Percentiles rank a stretch among this genome's conserved stretches.
phyloP scores from a whole-genome alignment of 2,888 invertebrate genomes.

The Epinotia ramella region DNA sequence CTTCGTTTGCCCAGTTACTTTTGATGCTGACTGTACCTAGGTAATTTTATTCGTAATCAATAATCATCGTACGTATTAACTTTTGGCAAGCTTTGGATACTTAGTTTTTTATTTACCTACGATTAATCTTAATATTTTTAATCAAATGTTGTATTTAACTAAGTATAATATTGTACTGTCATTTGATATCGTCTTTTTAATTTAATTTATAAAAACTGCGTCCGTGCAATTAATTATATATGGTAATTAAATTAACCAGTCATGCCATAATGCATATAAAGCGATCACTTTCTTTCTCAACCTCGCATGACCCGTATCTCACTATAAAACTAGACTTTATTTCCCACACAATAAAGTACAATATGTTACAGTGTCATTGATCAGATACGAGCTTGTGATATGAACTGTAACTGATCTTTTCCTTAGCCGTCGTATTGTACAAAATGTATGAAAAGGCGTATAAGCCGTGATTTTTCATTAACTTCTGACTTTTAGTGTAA shows the following conservation, averaged over 20 bases:
- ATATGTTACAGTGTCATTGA: not conserved
- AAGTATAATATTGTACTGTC: not conserved
- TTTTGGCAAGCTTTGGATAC: no score
- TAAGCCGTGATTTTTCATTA: not conserved
- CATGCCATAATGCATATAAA: conserved; percentile 24
- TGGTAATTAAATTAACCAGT: conserved; percentile 29
- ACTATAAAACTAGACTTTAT: not conserved
- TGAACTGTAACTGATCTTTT: conserved; percentile 1
- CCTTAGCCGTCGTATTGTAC: conserved; percentile 20
- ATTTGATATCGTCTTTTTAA: not conserved
- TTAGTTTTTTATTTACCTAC: no score
- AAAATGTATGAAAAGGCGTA: not conserved
- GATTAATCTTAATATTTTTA: no score
- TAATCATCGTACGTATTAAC: not conserved
- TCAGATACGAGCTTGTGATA: not conserved
- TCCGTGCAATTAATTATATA: conserved; percentile 11
- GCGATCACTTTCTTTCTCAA: not conserved
- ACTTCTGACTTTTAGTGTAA: not conserved
- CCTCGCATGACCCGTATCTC: not conserved
- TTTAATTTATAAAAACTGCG: not conserved
- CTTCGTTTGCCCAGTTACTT: no score
- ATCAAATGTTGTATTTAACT: not conserved
- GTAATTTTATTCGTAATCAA: not conserved
- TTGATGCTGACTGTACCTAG: not conserved
- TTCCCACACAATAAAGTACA: not conserved